These are phyloP conservation scores for Scolopax bukidnonensis DNA, from an alignment of 2,797 vertebrate species.

Conservation along the genomic window DNA sequence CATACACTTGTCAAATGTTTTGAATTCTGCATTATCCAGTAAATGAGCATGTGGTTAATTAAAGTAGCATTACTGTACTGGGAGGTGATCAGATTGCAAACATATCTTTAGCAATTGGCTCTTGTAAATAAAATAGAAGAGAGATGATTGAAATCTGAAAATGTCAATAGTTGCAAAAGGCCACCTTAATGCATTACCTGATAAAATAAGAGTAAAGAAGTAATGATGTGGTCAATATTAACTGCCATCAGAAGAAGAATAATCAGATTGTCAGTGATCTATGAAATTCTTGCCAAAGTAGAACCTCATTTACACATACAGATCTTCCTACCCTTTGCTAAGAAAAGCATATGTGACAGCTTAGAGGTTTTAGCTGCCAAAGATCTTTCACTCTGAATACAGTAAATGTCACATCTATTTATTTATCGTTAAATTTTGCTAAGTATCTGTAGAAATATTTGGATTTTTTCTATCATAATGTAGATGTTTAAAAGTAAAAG, in stretches of 20 bases:
- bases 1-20: conserved; percentile 55
- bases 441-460: conserved; percentile 83
- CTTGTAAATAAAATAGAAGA: conserved; percentile 61
- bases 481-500: conserved; percentile 65
- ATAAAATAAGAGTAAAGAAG: conserved; percentile 66
- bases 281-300: conserved; percentile 80
- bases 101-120: conserved; percentile 61
- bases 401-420: conserved; percentile 83
- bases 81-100: conserved; percentile 59
- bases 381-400: conserved; percentile 84
- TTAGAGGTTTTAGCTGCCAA: conserved; percentile 82
- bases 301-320: conserved; percentile 82
- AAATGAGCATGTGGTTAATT: conserved; percentile 66
- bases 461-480: conserved; percentile 73
- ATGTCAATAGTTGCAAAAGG: conserved; percentile 75
- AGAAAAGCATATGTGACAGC: conserved; percentile 81
- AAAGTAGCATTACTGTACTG: conserved; percentile 45
- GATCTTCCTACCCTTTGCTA: conserved; percentile 81
- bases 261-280: conserved; percentile 80
- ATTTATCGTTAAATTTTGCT: conserved; percentile 81
- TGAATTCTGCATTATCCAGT: conserved; percentile 63
- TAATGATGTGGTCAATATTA: conserved; percentile 77
- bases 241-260: conserved; percentile 75
- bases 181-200: conserved; percentile 62
- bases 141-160: conserved; percentile 71